Evolutionary conservation across 2,888 invertebrate genomes (phyloP).

Genomic region (Pimpla rufipes): DNA sequence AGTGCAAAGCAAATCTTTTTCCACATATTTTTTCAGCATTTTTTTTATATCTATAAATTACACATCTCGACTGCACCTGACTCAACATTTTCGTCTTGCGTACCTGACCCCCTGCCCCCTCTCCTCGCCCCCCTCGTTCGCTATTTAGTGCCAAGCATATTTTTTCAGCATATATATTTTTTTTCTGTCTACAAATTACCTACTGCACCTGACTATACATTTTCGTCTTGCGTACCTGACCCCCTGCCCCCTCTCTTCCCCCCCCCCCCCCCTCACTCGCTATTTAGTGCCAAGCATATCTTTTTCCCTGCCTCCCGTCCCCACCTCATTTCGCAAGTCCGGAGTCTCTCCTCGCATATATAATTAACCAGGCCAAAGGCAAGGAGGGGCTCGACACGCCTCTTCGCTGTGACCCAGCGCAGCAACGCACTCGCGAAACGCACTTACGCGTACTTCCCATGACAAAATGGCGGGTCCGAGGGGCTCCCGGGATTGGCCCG

Average conservation of each 20-base stretch:
- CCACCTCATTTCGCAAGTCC: constrained; percentile 59
- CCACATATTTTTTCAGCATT: too few species aligned
- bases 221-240: too few species aligned
- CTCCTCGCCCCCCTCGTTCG: neutral
- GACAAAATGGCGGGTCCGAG: constrained; percentile 74
- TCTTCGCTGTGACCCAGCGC: constrained; percentile 63
- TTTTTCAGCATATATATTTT: too few species aligned
- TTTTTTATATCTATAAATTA: neutral
- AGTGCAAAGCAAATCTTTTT: too few species aligned
- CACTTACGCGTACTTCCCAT: constrained; percentile 66
- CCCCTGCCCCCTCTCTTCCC: too few species aligned
- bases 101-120: neutral
- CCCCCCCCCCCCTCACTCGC: too few species aligned
- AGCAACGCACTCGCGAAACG: constrained; percentile 60
- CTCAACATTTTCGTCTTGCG: too few species aligned
- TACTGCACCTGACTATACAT: too few species aligned
- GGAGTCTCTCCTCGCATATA: constrained; percentile 52
- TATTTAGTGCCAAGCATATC: constrained; percentile 5
- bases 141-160: neutral
- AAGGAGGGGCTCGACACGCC: constrained; percentile 64
- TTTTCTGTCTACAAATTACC: too few species aligned
- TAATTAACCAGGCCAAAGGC: constrained; percentile 65
- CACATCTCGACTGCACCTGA: too few species aligned
- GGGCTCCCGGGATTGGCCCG: constrained; percentile 67
- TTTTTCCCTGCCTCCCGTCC: neutral